These are phyloP conservation scores for Neoarius graeffei DNA, from an alignment of 2,113 vertebrate species.

Conservation along the genomic window DNA sequence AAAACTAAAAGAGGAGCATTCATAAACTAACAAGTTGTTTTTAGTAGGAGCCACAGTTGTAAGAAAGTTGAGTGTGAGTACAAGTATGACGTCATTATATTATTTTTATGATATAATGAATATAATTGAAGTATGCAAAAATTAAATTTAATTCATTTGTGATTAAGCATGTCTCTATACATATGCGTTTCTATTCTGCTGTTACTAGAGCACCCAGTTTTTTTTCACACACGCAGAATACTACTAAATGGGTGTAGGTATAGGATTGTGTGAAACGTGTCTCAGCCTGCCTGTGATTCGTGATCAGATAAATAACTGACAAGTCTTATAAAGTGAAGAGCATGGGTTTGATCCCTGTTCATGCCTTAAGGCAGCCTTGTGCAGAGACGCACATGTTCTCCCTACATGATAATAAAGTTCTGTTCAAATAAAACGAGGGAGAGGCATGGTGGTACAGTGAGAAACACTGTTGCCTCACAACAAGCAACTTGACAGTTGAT, in stretches of 20 bases:
- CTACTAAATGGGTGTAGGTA: not conserved
- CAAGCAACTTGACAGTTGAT: no score
- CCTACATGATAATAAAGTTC: no score
- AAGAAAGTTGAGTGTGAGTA: not conserved
- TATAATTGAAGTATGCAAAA: not conserved
- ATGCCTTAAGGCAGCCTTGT: no score
- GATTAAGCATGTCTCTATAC: not conserved
- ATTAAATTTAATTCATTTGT: not conserved
- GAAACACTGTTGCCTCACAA: no score
- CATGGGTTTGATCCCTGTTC: no score
- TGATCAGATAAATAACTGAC: not conserved
- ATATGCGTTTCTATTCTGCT: not conserved
- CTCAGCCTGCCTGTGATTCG: not conserved
- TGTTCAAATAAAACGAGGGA: no score
- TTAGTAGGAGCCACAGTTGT: not conserved
- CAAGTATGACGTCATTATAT: not conserved
- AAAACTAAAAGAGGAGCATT: not conserved
- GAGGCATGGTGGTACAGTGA: no score
- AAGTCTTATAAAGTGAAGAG: no score
- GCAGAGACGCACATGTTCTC: no score
- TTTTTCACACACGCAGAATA: not conserved
- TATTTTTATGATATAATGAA: not conserved
- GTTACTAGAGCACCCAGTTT: not conserved
- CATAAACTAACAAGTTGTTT: not conserved
- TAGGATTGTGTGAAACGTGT: not conserved